Evolutionary conservation across 30 jellyfish, hydroid and myxozoan species (phyloP).

Genomic region (Hydractinia echinata): DNA sequence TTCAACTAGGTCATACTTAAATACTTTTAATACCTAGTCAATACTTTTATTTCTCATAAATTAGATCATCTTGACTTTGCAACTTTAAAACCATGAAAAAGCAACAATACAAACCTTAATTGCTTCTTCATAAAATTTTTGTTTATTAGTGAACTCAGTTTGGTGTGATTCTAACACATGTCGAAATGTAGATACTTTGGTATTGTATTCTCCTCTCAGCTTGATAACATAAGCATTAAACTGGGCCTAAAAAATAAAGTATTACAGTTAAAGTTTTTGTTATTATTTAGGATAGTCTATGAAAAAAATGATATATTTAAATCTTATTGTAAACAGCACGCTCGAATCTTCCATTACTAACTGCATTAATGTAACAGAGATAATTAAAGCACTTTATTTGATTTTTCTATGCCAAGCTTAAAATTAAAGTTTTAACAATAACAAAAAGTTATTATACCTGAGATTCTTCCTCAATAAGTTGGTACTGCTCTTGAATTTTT

Average conservation of each 20-base stretch:
- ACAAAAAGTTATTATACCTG: slow-evolving; percentile 46
- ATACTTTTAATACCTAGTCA: not conserved
- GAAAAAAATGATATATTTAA: not conserved
- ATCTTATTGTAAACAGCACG: too few relatives aligned
- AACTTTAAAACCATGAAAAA: not conserved
- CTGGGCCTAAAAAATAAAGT: slow-evolving; percentile 66
- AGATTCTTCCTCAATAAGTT: slow-evolving; percentile 86
- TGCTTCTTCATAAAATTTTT: slow-evolving; percentile 65
- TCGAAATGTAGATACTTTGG: slow-evolving; percentile 73
- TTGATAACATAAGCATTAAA: slow-evolving; percentile 79
- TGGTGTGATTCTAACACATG: slow-evolving; percentile 72
- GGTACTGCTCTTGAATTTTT: slow-evolving; percentile 85
- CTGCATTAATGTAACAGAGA: too few relatives aligned
- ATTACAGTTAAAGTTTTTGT: not conserved
- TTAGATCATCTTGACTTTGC: not conserved
- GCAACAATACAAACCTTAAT: slow-evolving; percentile 31
- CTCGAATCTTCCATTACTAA: too few relatives aligned
- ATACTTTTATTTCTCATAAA: not conserved
- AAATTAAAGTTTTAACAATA: too few relatives aligned
- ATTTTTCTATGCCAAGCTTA: too few relatives aligned
- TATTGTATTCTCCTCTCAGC: slow-evolving; percentile 73
- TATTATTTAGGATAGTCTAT: not conserved
- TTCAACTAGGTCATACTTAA: too few relatives aligned
- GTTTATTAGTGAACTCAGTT: slow-evolving; percentile 54
- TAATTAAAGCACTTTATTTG: too few relatives aligned